Conservation (phyloP, 1,140 invertebrate genomes). For the Drosophila arizonae region DNA sequence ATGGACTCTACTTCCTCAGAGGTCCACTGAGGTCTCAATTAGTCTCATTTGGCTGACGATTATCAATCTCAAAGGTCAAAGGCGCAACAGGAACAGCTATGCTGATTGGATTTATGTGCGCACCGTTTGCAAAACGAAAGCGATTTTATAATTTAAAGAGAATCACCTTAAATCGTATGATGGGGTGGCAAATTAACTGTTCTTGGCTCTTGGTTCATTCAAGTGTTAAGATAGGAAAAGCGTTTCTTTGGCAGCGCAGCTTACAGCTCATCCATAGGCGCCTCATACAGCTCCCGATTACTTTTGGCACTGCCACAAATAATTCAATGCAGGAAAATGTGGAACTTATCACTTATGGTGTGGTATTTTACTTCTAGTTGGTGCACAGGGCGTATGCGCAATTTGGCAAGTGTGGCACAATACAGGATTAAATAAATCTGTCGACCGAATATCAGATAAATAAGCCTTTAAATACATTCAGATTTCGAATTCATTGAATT, state of each 20-base stretch:
- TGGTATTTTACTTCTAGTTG: constrained; percentile 15
- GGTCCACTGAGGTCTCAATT: constrained; percentile 37
- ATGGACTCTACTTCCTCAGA: background rate
- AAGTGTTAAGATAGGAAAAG: constrained; percentile 43
- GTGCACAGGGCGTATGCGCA: constrained; percentile 43
- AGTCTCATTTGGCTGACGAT: constrained; percentile 41
- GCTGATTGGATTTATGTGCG: constrained; percentile 38
- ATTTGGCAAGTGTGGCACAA: constrained; percentile 8
- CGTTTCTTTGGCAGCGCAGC: constrained; percentile 27
- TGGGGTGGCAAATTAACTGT: background rate
- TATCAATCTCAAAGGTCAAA: constrained; percentile 46
- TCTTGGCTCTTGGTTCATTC: constrained; percentile 19
- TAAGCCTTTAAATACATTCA: no score
- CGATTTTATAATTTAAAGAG: constrained; percentile 5
- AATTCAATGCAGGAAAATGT: constrained; percentile 11
- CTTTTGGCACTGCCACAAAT: constrained; percentile 9
- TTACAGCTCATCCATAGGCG: background rate
- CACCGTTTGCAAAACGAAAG: constrained; percentile 17
- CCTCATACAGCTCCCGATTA: constrained; percentile 14
- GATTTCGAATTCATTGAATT: constrained; percentile 4
- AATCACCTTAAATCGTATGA: background rate
- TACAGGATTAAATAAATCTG: background rate
- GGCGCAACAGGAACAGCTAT: constrained; percentile 59
- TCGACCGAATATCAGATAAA: background rate
- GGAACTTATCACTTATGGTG: constrained; percentile 40